Evolutionary conservation across 2,797 vertebrate genomes (phyloP).

Genomic region (Fistularia commersonii): DNA sequence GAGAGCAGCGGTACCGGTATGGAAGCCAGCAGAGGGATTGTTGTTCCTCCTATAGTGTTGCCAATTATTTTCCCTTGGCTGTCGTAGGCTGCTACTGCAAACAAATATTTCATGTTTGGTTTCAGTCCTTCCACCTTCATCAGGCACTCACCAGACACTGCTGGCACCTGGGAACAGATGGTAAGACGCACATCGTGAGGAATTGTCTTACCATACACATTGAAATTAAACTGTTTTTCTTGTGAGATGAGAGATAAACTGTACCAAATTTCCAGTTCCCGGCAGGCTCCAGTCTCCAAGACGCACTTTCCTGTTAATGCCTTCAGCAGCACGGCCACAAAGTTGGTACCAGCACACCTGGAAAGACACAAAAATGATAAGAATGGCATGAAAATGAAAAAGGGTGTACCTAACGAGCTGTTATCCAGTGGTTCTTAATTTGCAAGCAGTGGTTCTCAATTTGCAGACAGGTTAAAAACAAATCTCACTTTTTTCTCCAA

Average conservation of each 20-base stretch:
- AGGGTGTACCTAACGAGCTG: background rate
- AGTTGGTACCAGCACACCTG: constrained; percentile 93
- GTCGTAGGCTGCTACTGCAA: constrained; percentile 90
- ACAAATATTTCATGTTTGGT: constrained; percentile 88
- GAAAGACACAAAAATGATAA: background rate
- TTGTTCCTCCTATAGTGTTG: constrained; percentile 78
- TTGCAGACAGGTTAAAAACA: constrained; percentile 27
- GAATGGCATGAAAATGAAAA: background rate
- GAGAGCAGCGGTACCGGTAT: constrained; percentile 79
- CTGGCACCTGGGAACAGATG: constrained; percentile 77
- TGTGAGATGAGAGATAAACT: background rate
- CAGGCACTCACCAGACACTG: constrained; percentile 67
- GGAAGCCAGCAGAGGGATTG: constrained; percentile 84
- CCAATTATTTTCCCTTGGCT: constrained; percentile 83
- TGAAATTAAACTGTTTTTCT: no score
- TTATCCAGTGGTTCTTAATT: background rate
- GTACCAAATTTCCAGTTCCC: constrained; percentile 86
- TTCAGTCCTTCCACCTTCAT: constrained; percentile 82
- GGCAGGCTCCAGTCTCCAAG: constrained; percentile 82
- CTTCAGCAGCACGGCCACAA: constrained; percentile 76
- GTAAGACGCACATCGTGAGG: background rate
- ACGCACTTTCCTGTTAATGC: constrained; percentile 81
- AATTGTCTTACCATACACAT: no score
- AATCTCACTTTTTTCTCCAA: constrained; percentile 75
- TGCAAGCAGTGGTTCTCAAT: background rate